Conservation (phyloP, 2,888 invertebrate species). For the Drosophila gaucha region DNA sequence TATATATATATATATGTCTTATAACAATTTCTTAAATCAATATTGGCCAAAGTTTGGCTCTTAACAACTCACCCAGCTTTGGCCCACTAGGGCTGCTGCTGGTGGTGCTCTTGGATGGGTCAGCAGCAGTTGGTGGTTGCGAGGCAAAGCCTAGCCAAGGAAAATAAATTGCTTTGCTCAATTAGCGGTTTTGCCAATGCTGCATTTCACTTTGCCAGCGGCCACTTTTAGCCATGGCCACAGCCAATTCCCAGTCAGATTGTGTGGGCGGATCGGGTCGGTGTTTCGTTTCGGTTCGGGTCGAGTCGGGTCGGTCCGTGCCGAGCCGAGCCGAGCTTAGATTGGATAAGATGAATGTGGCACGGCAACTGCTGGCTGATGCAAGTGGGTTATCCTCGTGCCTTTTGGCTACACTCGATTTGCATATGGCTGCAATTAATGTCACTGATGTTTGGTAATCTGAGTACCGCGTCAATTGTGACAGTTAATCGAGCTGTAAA, state of each 20-base stretch:
- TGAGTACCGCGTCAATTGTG: slow-evolving; percentile 59
- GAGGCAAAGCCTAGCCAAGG: slow-evolving; percentile 22
- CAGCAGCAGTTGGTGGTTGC: slow-evolving; percentile 25
- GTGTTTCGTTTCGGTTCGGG: background rate
- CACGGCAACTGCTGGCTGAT: background rate
- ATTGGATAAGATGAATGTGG: slow-evolving; percentile 28
- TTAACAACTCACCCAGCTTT: slow-evolving; percentile 1
- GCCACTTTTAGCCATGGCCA: slow-evolving; percentile 14
- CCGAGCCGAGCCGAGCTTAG: slow-evolving; percentile 3
- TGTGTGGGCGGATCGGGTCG: slow-evolving; percentile 1
- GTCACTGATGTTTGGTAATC: slow-evolving; percentile 47
- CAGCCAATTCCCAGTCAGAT: slow-evolving; percentile 5
- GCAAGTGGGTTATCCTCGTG: slow-evolving; percentile 1
- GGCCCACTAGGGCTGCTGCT: slow-evolving; percentile 33
- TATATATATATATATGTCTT: slow-evolving; percentile 7
- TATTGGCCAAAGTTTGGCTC: slow-evolving; percentile 23
- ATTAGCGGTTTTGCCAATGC: slow-evolving; percentile 62
- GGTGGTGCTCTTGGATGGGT: slow-evolving; percentile 5
- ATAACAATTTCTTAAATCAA: slow-evolving; percentile 43
- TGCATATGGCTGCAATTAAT: slow-evolving; percentile 21
- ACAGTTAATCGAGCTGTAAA: slow-evolving; percentile 74
- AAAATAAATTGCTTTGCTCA: slow-evolving; percentile 73
- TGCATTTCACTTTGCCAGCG: slow-evolving; percentile 46
- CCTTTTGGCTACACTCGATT: slow-evolving; percentile 15
- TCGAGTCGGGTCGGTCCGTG: background rate